Evolutionary conservation across 1,140 invertebrate species (phyloP).

Genomic region (Augochlora pura): DNA sequence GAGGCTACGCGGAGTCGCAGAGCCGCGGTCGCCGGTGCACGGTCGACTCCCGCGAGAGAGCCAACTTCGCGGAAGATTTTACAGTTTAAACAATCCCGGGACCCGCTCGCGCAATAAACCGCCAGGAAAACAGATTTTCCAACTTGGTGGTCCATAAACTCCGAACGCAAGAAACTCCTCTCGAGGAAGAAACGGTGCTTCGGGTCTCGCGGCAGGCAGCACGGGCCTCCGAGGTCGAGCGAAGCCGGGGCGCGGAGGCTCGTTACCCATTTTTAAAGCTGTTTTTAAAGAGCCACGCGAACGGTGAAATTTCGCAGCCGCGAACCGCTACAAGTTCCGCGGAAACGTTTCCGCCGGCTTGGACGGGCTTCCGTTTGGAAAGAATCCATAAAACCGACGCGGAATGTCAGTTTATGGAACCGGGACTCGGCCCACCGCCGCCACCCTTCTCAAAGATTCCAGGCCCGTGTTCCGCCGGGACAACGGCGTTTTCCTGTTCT

Average conservation of each 20-base stretch:
- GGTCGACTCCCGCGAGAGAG: neutral
- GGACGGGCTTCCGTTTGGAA: slow-evolving; percentile 23
- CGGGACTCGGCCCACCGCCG: neutral
- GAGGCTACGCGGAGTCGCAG: neutral
- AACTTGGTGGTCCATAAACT: slow-evolving; percentile 1
- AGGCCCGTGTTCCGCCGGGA: neutral
- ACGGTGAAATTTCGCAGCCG: slow-evolving; percentile 23
- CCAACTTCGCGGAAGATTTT: neutral
- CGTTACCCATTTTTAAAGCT: slow-evolving; percentile 14
- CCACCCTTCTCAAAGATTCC: neutral
- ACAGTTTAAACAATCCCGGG: neutral
- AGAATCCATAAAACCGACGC: slow-evolving; percentile 36
- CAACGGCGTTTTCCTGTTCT: neutral
- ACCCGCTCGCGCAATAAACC: neutral
- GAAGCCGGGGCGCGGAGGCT: neutral
- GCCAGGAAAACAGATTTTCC: slow-evolving; percentile 12
- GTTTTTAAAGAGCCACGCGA: slow-evolving; percentile 1
- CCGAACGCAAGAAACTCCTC: neutral
- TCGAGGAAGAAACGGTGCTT: neutral
- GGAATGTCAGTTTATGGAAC: slow-evolving; percentile 24
- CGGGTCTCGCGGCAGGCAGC: neutral
- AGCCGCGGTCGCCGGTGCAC: neutral
- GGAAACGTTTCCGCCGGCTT: neutral
- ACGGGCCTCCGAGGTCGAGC: neutral
- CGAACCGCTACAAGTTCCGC: slow-evolving; percentile 4